Evolutionary conservation across 2,888 invertebrate species (phyloP).

Genomic region (Tinea trinotella): DNA sequence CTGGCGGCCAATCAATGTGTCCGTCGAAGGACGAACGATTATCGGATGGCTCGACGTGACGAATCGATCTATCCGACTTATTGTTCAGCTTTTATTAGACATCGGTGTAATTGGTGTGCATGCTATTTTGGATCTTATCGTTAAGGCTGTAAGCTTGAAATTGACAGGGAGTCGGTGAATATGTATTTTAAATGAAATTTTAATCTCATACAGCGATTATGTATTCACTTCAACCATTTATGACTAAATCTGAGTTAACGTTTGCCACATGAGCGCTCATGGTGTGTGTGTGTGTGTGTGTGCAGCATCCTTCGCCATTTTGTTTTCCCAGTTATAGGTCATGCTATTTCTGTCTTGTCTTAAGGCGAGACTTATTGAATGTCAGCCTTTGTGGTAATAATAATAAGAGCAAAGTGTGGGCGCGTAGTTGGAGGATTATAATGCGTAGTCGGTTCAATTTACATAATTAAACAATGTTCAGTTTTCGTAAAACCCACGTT

Average conservation of each 20-base stretch:
- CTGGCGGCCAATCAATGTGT: conserved; percentile 6
- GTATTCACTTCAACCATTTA: background rate
- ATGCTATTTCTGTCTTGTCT: conserved; percentile 13
- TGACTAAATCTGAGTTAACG: background rate
- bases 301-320: conserved; percentile 44
- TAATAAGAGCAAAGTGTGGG: background rate
- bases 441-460: background rate
- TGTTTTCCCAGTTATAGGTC: conserved; percentile 28
- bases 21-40: conserved; percentile 14
- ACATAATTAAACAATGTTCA: background rate
- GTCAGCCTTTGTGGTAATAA: background rate
- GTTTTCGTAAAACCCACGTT: background rate
- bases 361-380: background rate
- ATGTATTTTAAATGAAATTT: background rate
- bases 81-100: background rate
- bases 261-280: background rate
- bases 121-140: background rate
- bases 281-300: background rate
- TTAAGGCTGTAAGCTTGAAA: background rate
- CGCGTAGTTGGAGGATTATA: background rate
- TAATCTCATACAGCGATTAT: background rate
- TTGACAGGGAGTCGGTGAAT: background rate
- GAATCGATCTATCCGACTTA: conserved; percentile 20
- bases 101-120: background rate
- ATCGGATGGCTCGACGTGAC: conserved; percentile 20